Evolutionary conservation across 1,140 invertebrate genomes (phyloP), one percentile per base, ranked within the genome.

Genomic region (Schlechtendalia chinensis): DNA sequence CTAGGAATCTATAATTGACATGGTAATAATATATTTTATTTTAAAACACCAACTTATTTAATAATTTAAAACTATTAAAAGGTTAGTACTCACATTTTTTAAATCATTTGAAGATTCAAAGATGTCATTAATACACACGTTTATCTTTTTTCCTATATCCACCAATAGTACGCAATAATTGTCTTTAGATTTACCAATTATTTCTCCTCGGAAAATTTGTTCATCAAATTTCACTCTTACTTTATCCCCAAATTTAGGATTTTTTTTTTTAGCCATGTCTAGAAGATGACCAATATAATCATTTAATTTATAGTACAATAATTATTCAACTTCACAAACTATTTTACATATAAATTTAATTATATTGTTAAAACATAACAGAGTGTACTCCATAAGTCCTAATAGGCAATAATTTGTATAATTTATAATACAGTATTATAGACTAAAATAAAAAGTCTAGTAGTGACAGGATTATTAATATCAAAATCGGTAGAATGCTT

Each of bases 221-320:
- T 59, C 74, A 45, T 77, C 74, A 77, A 39, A 77, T 24, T 77
- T 61, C n/a, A 77, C 74, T 59, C 32, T 77, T 45, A 77, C 54
- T 12, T 59, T 59, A 22, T 77, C 74, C 29, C 22, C 22, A 58
- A 16, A 17, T 5, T 59, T 77, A 47, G 32, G 74, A 59, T 47
- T 58, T 0, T 29, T 19, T 39, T 58, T 77, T 17, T 59, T 4
- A 45, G 16, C 8, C 6, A 59, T 56, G 24, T 39, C 74, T 77
- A 24, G 3, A 39, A 45, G 45, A 47, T 22, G 22, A 69, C 45
- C 8, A 69, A 67, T 47, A 69, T 39, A 47, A 17, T 47, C 22
- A 8, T 50, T 71, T 1, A 39, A 39, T 39, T 39, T 8, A 39
- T 39, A 39, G 8, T 39, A 39, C 32, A 39, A 39, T 39, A 39